Conservation (phyloP, 2,113 vertebrate species). For the Nansenia antarctica region DNA sequence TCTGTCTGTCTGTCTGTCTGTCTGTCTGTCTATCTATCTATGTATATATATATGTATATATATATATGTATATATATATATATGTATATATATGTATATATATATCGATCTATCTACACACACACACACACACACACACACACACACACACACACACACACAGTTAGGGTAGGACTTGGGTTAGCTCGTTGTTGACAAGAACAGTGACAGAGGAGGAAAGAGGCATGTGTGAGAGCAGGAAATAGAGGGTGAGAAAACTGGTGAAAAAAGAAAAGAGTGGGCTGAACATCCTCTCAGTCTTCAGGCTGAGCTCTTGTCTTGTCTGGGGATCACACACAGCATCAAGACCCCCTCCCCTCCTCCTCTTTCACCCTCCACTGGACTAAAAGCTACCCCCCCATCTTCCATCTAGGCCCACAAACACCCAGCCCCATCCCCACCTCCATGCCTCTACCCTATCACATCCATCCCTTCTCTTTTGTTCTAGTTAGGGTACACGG, state of each 20-base stretch:
- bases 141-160: not conserved
- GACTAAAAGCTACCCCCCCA: not conserved
- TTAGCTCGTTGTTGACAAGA: not conserved
- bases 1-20: too few relatives aligned
- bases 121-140: not conserved
- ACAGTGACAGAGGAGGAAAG: not conserved
- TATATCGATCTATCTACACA: too few relatives aligned
- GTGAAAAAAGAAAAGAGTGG: not conserved
- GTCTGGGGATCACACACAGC: not conserved
- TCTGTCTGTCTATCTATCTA: too few relatives aligned
- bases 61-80: too few relatives aligned
- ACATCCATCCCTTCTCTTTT: not conserved
- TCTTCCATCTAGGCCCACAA: not conserved
- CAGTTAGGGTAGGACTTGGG: too few relatives aligned
- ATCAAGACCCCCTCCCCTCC: not conserved
- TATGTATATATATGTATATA: too few relatives aligned
- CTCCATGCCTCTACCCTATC: not conserved
- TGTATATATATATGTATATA: too few relatives aligned
- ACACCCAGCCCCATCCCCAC: not conserved
- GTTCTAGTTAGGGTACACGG: too few relatives aligned
- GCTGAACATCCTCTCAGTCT: not conserved
- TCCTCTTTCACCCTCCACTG: slow-evolving; percentile 1
- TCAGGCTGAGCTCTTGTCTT: not conserved
- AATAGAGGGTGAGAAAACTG: not conserved
- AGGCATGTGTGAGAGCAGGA: not conserved